A percentile compares a stretch with the other conserved stretches of the same genome.
Evolutionary conservation across 2,113 vertebrate species (phyloP).

Genomic region (Odontesthes bonariensis): DNA sequence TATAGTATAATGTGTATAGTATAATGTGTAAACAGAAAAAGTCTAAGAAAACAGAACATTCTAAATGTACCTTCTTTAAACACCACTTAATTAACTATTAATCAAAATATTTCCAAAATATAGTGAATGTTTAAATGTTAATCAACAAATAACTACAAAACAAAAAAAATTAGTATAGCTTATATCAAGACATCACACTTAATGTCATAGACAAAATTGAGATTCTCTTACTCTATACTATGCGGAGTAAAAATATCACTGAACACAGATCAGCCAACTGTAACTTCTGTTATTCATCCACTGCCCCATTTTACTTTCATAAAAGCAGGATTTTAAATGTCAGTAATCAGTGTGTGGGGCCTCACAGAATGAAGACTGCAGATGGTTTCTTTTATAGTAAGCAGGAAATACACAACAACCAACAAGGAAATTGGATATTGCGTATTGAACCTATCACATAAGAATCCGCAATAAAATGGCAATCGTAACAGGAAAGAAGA

Average conservation of each 20-base stretch:
- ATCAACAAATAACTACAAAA: too few relatives aligned
- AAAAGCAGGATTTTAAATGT: slow-evolving; percentile 41
- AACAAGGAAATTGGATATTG: slow-evolving; percentile 51
- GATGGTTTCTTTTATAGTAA: slow-evolving; percentile 49
- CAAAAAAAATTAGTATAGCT: too few relatives aligned
- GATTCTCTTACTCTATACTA: too few relatives aligned
- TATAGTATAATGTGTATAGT: too few relatives aligned
- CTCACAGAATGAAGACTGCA: slow-evolving; percentile 40
- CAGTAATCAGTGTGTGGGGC: slow-evolving; percentile 34
- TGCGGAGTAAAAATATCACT: not conserved
- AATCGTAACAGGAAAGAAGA: slow-evolving; percentile 3
- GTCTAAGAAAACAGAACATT: too few relatives aligned
- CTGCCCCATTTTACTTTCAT: slow-evolving; percentile 30
- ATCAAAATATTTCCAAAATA: too few relatives aligned
- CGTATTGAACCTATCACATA: slow-evolving; percentile 41
- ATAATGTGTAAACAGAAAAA: too few relatives aligned
- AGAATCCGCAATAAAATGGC: slow-evolving; percentile 36
- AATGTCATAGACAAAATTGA: too few relatives aligned
- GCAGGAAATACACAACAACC: slow-evolving; percentile 55
- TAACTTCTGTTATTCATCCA: slow-evolving; percentile 9
- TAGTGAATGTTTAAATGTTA: too few relatives aligned
- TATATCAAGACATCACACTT: too few relatives aligned
- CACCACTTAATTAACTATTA: too few relatives aligned
- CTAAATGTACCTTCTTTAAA: too few relatives aligned
- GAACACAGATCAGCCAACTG: not conserved